Conservation (phyloP, 2,888 invertebrate species). For the Lepeophtheirus nordmannii region DNA sequence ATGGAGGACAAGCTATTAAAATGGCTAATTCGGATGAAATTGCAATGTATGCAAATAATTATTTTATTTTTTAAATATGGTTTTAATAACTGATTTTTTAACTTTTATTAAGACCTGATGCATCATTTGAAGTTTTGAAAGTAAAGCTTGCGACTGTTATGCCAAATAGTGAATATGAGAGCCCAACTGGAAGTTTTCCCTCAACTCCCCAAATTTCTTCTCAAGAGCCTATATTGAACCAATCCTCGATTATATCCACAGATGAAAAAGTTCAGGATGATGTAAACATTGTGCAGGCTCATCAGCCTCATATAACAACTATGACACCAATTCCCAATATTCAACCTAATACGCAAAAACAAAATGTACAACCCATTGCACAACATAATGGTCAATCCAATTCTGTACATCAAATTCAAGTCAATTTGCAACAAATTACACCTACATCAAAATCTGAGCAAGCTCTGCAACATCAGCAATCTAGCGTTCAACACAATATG, state of each 20-base stretch:
- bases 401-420: background rate
- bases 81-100: background rate
- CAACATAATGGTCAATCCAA: too few relatives aligned
- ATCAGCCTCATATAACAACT: background rate
- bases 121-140: slow-evolving; percentile 7
- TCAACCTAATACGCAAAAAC: too few relatives aligned
- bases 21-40: background rate
- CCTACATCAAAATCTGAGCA: background rate
- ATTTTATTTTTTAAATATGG: background rate
- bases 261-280: background rate
- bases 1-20: background rate
- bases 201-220: background rate
- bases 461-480: slow-evolving; percentile 15
- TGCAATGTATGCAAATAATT: background rate
- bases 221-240: background rate
- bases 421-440: background rate
- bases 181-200: background rate
- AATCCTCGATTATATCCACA: background rate
- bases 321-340: too few relatives aligned
- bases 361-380: too few relatives aligned
- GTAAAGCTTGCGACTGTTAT: slow-evolving; percentile 11
- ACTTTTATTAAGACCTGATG: too few relatives aligned
- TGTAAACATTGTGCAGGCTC: background rate
- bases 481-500: background rate
- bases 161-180: background rate